These are phyloP conservation scores for Rhynchophorus ferrugineus DNA, from an alignment of 1,140 invertebrate species.

Conservation along the genomic window DNA sequence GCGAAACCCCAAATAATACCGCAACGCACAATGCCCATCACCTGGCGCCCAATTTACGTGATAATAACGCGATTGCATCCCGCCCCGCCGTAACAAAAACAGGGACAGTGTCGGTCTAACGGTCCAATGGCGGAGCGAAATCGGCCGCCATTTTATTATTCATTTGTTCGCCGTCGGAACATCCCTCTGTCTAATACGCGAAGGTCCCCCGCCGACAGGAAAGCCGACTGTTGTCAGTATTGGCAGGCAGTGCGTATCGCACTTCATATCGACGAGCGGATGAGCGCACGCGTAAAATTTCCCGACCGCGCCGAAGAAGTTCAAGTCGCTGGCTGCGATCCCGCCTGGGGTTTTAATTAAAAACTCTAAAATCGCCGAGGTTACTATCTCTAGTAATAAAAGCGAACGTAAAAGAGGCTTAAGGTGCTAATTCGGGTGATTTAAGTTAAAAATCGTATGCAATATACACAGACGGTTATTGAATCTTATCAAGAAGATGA, in stretches of 20 bases:
- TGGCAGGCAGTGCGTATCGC: constrained; percentile 29
- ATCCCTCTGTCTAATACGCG: constrained; percentile 28
- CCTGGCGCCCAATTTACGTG: constrained; percentile 22
- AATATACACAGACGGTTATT: too few species aligned
- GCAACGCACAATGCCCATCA: constrained; percentile 20
- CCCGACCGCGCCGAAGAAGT: too few species aligned
- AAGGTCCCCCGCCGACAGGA: constrained; percentile 20
- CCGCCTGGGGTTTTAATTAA: too few species aligned
- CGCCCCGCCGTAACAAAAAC: constrained; percentile 29
- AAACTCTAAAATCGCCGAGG: too few species aligned
- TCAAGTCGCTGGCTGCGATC: too few species aligned
- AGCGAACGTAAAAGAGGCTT: too few species aligned
- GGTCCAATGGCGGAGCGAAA: constrained; percentile 23
- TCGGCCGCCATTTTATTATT: constrained; percentile 29
- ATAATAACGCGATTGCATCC: constrained; percentile 22
- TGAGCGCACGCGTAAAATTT: constrained; percentile 28
- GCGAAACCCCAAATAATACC: constrained; percentile 26
- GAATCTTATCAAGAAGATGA: too few species aligned
- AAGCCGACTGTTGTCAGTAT: constrained; percentile 4
- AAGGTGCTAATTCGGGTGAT: too few species aligned
- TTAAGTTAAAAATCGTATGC: too few species aligned
- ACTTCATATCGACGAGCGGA: constrained; percentile 26
- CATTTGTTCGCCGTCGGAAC: constrained; percentile 27
- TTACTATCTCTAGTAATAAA: too few species aligned
- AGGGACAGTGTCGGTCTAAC: constrained; percentile 24